Conservation (phyloP, 2,113 vertebrate species). For the Catharus fuscescens region DNA sequence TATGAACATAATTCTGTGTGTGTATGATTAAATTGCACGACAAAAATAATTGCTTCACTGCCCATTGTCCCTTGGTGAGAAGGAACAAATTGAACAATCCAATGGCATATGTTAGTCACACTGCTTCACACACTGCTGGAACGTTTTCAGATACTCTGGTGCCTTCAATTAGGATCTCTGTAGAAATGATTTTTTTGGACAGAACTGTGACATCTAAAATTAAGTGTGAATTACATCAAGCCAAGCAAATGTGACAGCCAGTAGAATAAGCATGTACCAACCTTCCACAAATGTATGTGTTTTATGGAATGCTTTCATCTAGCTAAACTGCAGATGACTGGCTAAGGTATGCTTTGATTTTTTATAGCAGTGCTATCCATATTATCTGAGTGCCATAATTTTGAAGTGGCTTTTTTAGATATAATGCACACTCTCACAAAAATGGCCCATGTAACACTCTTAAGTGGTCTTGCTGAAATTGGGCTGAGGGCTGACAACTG, state of each 20-base stretch:
- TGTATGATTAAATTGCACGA: neutral
- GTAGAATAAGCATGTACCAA: neutral
- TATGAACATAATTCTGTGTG: neutral
- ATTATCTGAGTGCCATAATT: neutral
- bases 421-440: neutral
- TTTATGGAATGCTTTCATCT: neutral
- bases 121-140: neutral
- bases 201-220: neutral
- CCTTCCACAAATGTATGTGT: neutral
- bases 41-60: neutral
- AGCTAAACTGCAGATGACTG: neutral
- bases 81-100: slow-evolving; percentile 39
- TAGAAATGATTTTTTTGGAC: neutral
- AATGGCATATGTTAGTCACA: neutral
- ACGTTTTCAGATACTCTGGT: neutral
- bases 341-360: neutral
- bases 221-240: neutral
- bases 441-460: neutral
- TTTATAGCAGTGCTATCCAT: neutral
- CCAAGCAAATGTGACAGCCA: neutral
- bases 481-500: neutral
- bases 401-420: neutral
- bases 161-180: neutral
- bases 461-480: neutral
- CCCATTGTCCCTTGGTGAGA: neutral